Conservation (phyloP, 2,888 invertebrate genomes). For the Odontocolon sp. region DNA sequence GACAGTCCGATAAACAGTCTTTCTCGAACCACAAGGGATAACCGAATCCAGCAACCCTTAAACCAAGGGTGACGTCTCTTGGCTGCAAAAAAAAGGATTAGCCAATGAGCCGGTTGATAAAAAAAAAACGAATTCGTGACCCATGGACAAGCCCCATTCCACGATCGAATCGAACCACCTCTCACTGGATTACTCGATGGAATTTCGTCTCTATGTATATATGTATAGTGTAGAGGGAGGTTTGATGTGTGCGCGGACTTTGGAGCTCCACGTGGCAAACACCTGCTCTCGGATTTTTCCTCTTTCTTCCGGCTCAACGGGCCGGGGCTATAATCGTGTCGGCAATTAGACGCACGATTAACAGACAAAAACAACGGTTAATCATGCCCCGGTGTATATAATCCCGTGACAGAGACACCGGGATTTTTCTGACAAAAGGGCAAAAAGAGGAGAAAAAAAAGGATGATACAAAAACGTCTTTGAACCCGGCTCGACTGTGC, state of each 20-base stretch:
- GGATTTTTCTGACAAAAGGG: constrained; percentile 12
- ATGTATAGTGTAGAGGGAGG: background rate
- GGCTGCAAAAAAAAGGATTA: constrained; percentile 66
- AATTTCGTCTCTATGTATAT: background rate
- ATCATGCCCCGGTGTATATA: background rate
- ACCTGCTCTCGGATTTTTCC: constrained; percentile 52
- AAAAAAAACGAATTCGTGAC: constrained; percentile 66
- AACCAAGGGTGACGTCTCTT: constrained; percentile 62
- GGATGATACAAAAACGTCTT: background rate
- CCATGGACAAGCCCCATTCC: constrained; percentile 49
- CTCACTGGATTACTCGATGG: background rate
- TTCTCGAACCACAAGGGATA: constrained; percentile 14
- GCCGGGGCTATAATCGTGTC: constrained; percentile 40
- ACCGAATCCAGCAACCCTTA: background rate
- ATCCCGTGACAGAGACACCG: constrained; percentile 10
- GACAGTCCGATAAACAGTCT: constrained; percentile 20
- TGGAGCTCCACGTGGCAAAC: constrained; percentile 21
- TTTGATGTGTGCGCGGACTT: background rate
- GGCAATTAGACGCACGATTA: constrained; percentile 40
- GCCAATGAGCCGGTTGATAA: constrained; percentile 68
- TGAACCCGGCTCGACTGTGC: background rate
- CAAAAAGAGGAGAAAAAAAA: constrained; percentile 5
- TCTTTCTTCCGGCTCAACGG: constrained; percentile 42
- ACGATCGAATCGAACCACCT: constrained; percentile 39
- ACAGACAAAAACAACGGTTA: constrained; percentile 28